These are phyloP conservation scores for Nowickia ferox DNA, from an alignment of 2,888 invertebrate genomes.

Conservation along the genomic window DNA sequence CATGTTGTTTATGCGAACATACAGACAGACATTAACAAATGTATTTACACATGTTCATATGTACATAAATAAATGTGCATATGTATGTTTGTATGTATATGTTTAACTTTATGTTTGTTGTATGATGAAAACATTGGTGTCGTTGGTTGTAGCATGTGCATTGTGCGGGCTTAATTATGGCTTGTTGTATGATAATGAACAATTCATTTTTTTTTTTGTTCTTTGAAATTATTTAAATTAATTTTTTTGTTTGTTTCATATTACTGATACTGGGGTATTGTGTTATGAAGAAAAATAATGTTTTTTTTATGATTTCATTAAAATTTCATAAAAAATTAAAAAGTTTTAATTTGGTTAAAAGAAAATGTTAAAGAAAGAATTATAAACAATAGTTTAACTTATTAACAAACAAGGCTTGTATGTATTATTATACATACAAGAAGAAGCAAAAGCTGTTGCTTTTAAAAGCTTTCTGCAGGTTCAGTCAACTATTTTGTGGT, in stretches of 20 bases:
- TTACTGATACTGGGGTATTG: slow-evolving; percentile 13
- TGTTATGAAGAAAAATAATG: slow-evolving; percentile 12
- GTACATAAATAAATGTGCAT: not conserved
- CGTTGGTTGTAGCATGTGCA: slow-evolving; percentile 43
- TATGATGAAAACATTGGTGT: slow-evolving; percentile 8
- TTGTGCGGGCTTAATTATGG: slow-evolving; percentile 68
- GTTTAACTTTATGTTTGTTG: not conserved
- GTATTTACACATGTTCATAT: not conserved
- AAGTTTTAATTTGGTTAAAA: not conserved
- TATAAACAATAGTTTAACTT: too few relatives aligned
- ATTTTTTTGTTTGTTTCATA: slow-evolving; percentile 22
- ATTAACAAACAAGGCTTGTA: too few relatives aligned
- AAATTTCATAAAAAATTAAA: not conserved
- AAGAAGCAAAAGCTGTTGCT: too few relatives aligned
- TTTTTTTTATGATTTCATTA: slow-evolving; percentile 53
- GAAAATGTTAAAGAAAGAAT: not conserved
- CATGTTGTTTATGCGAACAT: slow-evolving; percentile 17
- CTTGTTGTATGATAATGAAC: slow-evolving; percentile 71
- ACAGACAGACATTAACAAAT: not conserved
- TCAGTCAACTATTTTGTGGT: too few relatives aligned
- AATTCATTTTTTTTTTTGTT: slow-evolving; percentile 48
- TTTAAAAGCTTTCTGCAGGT: too few relatives aligned
- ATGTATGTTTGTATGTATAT: not conserved
- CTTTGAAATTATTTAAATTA: slow-evolving; percentile 57
- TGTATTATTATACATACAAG: too few relatives aligned